Evolutionary conservation across 2,888 invertebrate species (phyloP), one percentile per base, ranked within the genome.

Genomic region (Incurvaria masculella): DNA sequence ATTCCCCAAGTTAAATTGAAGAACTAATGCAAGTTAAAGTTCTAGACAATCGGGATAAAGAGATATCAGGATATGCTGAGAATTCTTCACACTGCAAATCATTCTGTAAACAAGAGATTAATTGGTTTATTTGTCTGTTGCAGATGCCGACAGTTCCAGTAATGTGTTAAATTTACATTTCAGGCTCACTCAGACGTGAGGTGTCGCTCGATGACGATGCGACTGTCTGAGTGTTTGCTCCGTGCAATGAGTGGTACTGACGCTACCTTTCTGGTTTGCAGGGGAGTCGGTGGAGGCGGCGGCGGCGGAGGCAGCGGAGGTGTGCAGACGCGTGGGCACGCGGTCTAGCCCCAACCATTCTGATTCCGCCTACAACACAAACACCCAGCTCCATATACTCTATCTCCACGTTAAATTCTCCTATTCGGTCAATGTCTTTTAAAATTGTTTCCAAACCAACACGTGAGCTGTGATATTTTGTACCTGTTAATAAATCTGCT

Each of bases 261-360:
- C 57, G 59, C 74, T 64, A 79, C 79, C 78, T 74, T 76, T 79
- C 68, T 78, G 73, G 66, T 76, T 79, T 79, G 72, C 79, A 76
- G 79, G 71, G 72, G 73, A 63, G 62, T 79, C 75, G 63, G 71
- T 78, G n/a, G n/a, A n/a, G n/a, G n/a, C n/a, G n/a, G n/a, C n/a
- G n/a, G n/a, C n/a, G n/a, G n/a, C n/a, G n/a, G n/a, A n/a, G n/a
- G n/a, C n/a, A n/a, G n/a, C n/a, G n/a, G n/a, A n/a, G 69, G 73
- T 72, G 61, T 78, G 79, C 68, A 84, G 76, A 66, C 83, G 76
- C 63, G 83, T 83, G 62, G 84, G 83, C 64, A 84, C 83, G 68
- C 83, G 81, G 71, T 84, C 84, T 66, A 84, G 79, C 60, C 84
- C 83, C 61, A 78, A 73, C 80, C 81, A 82, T 65, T 81, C 82